phyloP scores from a whole-genome alignment of 64 coral and sea anemone species.

The Stichodactyla mertensii region DNA sequence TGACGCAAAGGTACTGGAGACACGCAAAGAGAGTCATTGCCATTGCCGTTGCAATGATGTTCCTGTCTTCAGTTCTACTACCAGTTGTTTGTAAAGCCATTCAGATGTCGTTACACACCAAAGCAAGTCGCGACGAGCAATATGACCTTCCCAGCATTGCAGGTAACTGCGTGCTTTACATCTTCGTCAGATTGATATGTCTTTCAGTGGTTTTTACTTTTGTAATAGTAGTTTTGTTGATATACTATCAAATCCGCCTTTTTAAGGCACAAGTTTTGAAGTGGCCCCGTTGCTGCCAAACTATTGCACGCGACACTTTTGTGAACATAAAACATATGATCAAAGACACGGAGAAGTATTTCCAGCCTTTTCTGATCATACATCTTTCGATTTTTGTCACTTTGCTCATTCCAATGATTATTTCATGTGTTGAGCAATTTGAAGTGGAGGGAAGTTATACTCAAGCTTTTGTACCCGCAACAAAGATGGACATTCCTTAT shows the following conservation, averaged over 20 bases:
- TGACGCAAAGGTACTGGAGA: conserved; percentile 62
- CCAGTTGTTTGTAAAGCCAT: conserved; percentile 15
- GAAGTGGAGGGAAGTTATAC: conserved; percentile 37
- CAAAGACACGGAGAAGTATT: conserved; percentile 27
- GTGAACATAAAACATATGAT: conserved; percentile 49
- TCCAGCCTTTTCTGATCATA: conserved; percentile 40
- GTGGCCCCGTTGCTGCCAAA: conserved; percentile 26
- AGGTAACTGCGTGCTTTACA: conserved; percentile 5
- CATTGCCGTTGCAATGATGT: neutral
- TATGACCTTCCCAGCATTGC: conserved; percentile 15
- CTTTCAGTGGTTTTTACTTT: conserved; percentile 60
- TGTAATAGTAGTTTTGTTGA: conserved; percentile 41
- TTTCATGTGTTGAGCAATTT: conserved; percentile 55
- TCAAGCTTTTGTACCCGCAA: neutral
- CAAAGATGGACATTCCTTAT: neutral
- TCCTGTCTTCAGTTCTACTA: conserved; percentile 13
- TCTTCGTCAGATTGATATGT: conserved; percentile 11
- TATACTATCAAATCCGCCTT: conserved; percentile 42
- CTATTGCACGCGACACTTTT: conserved; percentile 40
- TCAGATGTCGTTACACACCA: conserved; percentile 30
- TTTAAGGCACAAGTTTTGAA: conserved; percentile 55
- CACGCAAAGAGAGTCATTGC: conserved; percentile 21
- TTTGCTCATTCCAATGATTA: conserved; percentile 44
- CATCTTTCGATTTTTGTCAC: conserved; percentile 42
- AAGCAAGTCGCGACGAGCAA: neutral